These are phyloP conservation scores for Harpagus bidentatus DNA, from an alignment of 2,113 vertebrate genomes.

Conservation along the genomic window DNA sequence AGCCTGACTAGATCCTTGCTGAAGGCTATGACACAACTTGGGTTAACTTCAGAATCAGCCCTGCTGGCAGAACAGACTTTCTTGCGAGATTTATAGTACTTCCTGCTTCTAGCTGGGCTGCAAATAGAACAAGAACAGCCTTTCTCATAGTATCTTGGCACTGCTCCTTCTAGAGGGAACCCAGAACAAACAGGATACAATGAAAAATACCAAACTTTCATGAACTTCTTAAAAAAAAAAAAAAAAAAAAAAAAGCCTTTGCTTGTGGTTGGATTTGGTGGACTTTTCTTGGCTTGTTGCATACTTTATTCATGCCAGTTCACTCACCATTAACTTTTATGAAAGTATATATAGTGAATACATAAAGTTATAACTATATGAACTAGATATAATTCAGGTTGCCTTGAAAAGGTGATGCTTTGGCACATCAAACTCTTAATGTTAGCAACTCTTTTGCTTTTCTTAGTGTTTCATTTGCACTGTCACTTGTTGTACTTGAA, in stretches of 20 bases:
- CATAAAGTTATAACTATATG: neutral
- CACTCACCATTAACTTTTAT: neutral
- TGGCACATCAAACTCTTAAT: neutral
- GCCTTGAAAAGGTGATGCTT: neutral
- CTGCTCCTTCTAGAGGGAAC: conserved; percentile 28
- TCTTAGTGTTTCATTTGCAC: neutral
- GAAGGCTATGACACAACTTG: conserved; percentile 34
- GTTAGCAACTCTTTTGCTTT: neutral
- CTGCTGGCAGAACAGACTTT: conserved; percentile 37
- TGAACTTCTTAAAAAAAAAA: neutral
- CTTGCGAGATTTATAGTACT: conserved; percentile 53
- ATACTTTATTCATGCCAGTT: neutral
- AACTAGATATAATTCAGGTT: neutral
- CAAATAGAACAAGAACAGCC: conserved; percentile 54
- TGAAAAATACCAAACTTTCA: conserved; percentile 44
- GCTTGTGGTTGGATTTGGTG: neutral
- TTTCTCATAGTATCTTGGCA: conserved; percentile 47
- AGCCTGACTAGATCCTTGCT: neutral
- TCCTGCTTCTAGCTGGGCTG: conserved; percentile 46
- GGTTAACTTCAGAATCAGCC: conserved; percentile 34
- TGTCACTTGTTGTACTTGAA: neutral
- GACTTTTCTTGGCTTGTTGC: neutral
- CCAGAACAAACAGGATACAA: conserved; percentile 45
- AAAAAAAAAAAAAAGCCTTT: neutral
- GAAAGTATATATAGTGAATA: neutral